Base-by-base conservation (phyloP, 2,113 vertebrate species). In the Pithys albifrons region DNA sequence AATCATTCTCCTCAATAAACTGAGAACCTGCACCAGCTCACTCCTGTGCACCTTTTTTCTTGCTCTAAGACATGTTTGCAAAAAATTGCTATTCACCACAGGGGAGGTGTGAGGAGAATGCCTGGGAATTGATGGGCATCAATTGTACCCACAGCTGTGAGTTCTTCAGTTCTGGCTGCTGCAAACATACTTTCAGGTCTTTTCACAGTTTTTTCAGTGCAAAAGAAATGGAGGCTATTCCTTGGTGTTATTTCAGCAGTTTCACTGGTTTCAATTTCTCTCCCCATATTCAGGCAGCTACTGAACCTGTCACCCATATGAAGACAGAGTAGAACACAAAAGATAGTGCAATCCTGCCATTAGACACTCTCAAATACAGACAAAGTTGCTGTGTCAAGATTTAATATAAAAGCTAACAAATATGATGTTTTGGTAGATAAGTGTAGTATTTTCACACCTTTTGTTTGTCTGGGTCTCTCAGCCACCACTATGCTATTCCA, bases 71-170 rank as follows among this genome's bases (percentile, higher is more conserved):
- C 51, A 86, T 6, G 24, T 58, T 51, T 89, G 79, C 39, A 93
- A 96, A 92, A 92, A 86, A 86, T 80, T 91, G 33, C 72, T 95
- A 74, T 96, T 96, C 83, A 91, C 61, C 52, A 69, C 54, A 49
- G 61, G 73, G 82, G 49, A 81, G 69, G 54, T 93, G 85, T 45
- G 52, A 93, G 76, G 52, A 91, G 79, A 91, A 86, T 69, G 88
- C 39, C 57, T 91, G 88, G 79, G 57, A 93, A 94, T 43, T 91
- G 85, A 88, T 75, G 76, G 92, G 93, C 88, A 93, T 33, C 75
- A 91, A 92, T 95, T 96, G 95, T 95, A 91, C 72, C 95, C 92
- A 81, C 95, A 95, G 95, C 95, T 96, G 95, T 57, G 92, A 96
- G 90, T 94, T 96, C 95, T 94, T 96, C 93, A 94, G 73, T 81